These are phyloP conservation scores for Pasiphila rectangulata DNA, from an alignment of 2,888 invertebrate species.

Conservation along the genomic window DNA sequence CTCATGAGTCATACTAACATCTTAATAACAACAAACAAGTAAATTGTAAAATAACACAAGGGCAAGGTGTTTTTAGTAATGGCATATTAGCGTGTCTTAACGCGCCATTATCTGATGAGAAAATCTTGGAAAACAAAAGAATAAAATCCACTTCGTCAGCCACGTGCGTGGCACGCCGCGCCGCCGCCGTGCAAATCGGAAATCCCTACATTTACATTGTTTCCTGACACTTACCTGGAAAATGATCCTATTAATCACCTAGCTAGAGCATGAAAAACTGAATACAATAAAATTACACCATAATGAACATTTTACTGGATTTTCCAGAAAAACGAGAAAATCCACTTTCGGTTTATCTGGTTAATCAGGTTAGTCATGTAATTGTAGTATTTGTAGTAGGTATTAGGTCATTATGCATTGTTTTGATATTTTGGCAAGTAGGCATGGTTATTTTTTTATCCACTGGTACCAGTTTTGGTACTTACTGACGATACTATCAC, in stretches of 20 bases:
- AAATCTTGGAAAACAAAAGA: slow-evolving; percentile 62
- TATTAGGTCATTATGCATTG: slow-evolving; percentile 42
- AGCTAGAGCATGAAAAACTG: slow-evolving; percentile 37
- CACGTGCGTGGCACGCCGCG: slow-evolving; percentile 35
- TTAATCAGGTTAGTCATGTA: slow-evolving; percentile 58
- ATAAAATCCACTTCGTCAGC: slow-evolving; percentile 42
- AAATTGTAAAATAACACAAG: slow-evolving; percentile 16
- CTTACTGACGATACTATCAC: no score
- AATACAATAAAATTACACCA: slow-evolving; percentile 59
- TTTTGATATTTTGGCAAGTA: slow-evolving; percentile 32
- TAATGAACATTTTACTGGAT: slow-evolving; percentile 51
- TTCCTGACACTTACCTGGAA: slow-evolving; percentile 65
- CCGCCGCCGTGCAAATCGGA: slow-evolving; percentile 63
- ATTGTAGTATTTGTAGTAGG: slow-evolving; percentile 40
- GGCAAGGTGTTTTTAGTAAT: slow-evolving; percentile 29
- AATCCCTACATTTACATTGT: slow-evolving; percentile 67
- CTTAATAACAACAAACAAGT: slow-evolving; percentile 12
- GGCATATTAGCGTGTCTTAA: slow-evolving; percentile 51
- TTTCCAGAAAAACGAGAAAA: slow-evolving; percentile 67
- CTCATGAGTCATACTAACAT: slow-evolving; percentile 5
- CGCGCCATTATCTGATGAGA: slow-evolving; percentile 59
- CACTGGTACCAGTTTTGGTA: no score
- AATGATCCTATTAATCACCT: slow-evolving; percentile 35
- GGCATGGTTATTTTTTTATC: no score
- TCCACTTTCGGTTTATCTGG: slow-evolving; percentile 57